phyloP scores from a whole-genome alignment of 2,113 vertebrate genomes.

The Dasypus novemcinctus region DNA sequence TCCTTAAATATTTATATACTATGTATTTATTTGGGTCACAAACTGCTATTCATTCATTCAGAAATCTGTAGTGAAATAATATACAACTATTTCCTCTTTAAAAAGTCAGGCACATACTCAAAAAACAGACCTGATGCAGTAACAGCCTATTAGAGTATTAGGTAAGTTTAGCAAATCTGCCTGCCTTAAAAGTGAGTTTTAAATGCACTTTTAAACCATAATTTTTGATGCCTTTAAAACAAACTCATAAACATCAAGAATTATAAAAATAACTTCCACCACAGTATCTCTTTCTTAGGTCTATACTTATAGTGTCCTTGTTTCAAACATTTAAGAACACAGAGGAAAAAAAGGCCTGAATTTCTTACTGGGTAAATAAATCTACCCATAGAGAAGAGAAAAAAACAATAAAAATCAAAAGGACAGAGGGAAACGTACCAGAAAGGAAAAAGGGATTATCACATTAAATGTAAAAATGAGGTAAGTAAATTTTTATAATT shows the following conservation, averaged over 20 bases:
- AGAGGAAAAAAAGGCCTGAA: neutral
- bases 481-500: slow-evolving; percentile 28
- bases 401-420: neutral
- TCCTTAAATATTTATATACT: slow-evolving; percentile 40
- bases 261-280: slow-evolving; percentile 48
- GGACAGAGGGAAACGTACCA: neutral
- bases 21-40: slow-evolving; percentile 35
- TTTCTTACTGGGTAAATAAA: slow-evolving; percentile 33
- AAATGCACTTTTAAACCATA: neutral
- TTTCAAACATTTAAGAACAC: neutral
- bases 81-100: slow-evolving; percentile 36
- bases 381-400: neutral
- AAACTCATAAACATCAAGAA: slow-evolving; percentile 35
- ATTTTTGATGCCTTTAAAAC: slow-evolving; percentile 43
- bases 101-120: slow-evolving; percentile 54
- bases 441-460: neutral
- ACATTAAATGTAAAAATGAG: slow-evolving; percentile 56
- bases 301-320: slow-evolving; percentile 15
- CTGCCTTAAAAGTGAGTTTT: neutral
- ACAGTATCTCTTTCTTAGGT: slow-evolving; percentile 22
- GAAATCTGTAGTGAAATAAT: slow-evolving; percentile 35
- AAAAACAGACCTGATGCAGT: neutral
- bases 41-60: slow-evolving; percentile 10
- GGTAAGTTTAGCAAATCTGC: neutral
- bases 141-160: slow-evolving; percentile 3